These are phyloP conservation scores for Drosophila dives DNA, from an alignment of 2,888 invertebrate genomes.

Conservation along the genomic window DNA sequence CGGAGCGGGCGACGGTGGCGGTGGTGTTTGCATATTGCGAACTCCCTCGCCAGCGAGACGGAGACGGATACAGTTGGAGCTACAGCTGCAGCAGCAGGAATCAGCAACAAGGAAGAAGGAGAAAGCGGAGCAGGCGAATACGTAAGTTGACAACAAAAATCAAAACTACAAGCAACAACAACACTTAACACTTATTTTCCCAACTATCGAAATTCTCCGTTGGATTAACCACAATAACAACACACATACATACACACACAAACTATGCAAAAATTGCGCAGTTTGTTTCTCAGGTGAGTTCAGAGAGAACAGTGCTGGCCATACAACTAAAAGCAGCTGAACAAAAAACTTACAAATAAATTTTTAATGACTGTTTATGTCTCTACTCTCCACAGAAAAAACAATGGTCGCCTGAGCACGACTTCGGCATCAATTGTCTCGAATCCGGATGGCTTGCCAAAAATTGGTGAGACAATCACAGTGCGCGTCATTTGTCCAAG, in stretches of 20 bases:
- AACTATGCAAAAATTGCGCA: conserved; percentile 83
- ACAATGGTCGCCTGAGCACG: conserved; percentile 50
- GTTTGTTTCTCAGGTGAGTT: conserved; percentile 80
- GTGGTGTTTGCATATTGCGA: conserved; percentile 63
- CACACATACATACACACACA: conserved; percentile 19
- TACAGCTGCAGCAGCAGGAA: conserved; percentile 56
- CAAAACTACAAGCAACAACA: background rate
- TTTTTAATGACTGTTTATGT: background rate
- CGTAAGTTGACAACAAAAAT: conserved; percentile 63
- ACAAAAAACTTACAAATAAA: background rate
- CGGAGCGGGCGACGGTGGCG: conserved; percentile 56
- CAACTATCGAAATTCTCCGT: conserved; percentile 71
- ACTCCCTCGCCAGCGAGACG: conserved; percentile 71
- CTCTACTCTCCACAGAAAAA: conserved; percentile 57
- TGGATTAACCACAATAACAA: conserved; percentile 31
- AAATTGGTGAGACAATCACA: conserved; percentile 69
- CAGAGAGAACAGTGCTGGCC: background rate
- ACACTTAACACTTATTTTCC: background rate
- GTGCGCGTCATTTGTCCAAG: conserved; percentile 83
- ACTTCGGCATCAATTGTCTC: conserved; percentile 42
- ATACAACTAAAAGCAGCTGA: background rate
- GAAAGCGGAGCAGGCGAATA: conserved; percentile 63
- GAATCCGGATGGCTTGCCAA: conserved; percentile 28
- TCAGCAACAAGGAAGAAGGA: conserved; percentile 13
- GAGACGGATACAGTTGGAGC: conserved; percentile 68